Percentiles rank a stretch among this genome's conserved stretches.
phyloP scores from a whole-genome alignment of 2,113 vertebrate species.

The Asarcornis scutulata region DNA sequence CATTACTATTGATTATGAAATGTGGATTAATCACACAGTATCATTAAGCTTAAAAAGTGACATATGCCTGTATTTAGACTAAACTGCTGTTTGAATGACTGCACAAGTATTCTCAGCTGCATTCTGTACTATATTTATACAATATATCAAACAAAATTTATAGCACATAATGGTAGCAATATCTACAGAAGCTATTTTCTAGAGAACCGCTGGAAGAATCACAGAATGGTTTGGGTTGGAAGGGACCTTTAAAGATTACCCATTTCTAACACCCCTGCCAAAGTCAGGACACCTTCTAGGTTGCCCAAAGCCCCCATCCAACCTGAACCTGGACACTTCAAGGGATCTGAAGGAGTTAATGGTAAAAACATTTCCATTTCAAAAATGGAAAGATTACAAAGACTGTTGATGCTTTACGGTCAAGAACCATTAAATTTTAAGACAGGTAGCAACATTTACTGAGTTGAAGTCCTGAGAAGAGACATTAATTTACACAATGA shows the following conservation, averaged over 20 bases:
- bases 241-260: not conserved
- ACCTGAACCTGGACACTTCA: not conserved
- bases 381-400: not conserved
- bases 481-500: not conserved
- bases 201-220: not conserved
- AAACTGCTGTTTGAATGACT: not conserved
- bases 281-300: not conserved
- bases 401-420: not conserved
- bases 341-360: not conserved
- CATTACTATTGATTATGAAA: not conserved
- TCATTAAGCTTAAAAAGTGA: not conserved
- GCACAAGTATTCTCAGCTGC: not conserved
- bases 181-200: not conserved
- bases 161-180: fast-evolving
- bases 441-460: not conserved
- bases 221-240: not conserved
- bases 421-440: not conserved
- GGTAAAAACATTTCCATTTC: not conserved
- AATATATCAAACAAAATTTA: not conserved
- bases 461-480: not conserved
- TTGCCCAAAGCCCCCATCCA: not conserved
- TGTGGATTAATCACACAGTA: not conserved
- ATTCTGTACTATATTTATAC: fast-evolving
- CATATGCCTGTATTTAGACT: not conserved
- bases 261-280: not conserved